Conservation (phyloP, 2,113 vertebrate genomes). For the Monarcha castaneiventris region DNA sequence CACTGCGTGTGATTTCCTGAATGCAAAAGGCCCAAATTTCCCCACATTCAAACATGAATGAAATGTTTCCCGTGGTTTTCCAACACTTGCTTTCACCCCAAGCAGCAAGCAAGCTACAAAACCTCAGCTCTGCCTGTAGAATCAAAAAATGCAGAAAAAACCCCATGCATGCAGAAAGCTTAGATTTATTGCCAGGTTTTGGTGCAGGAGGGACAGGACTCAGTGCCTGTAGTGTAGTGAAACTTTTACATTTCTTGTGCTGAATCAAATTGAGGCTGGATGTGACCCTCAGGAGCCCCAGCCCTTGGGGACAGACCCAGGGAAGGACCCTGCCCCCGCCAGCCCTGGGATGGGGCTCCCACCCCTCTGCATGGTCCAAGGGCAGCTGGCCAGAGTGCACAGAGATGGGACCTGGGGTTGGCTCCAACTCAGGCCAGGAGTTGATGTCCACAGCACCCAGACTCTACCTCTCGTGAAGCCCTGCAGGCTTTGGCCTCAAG, state of each 20-base stretch:
- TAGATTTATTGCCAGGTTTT: not conserved
- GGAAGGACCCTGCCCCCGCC: not conserved
- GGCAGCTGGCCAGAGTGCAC: not conserved
- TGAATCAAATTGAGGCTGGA: not conserved
- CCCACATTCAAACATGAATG: not conserved
- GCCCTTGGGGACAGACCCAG: not conserved
- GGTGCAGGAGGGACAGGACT: not conserved
- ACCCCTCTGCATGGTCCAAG: not conserved
- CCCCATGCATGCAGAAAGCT: rapidly evolving
- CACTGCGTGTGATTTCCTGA: not conserved
- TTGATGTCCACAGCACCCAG: not conserved
- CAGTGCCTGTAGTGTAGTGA: not conserved
- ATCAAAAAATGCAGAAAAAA: not conserved
- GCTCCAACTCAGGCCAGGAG: not conserved
- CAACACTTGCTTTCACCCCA: not conserved
- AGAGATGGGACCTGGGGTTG: not conserved
- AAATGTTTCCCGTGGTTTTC: not conserved
- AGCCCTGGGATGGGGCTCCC: not conserved
- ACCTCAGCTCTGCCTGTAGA: not conserved
- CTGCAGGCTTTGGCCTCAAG: not conserved
- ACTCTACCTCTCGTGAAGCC: rapidly evolving
- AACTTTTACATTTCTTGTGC: not conserved
- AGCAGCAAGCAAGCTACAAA: not conserved
- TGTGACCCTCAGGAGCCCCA: not conserved
- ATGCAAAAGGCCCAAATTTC: not conserved